phyloP scores from a whole-genome alignment of 1,140 invertebrate genomes.

The Microplitis demolitor region DNA sequence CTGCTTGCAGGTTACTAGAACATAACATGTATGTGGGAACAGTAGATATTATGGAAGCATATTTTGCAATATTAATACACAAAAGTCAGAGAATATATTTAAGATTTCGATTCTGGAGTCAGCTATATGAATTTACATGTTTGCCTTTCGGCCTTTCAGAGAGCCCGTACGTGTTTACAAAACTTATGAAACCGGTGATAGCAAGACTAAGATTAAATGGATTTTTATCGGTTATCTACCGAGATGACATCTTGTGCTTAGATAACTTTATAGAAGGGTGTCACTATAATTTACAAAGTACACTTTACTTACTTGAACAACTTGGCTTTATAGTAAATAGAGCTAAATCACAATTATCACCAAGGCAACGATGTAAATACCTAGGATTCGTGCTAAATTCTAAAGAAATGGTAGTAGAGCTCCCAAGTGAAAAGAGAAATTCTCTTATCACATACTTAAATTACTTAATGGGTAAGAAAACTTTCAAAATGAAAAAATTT shows the following conservation, averaged over 20 bases:
- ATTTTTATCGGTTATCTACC: constrained; percentile 8
- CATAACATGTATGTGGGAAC: background rate
- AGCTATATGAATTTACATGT: background rate
- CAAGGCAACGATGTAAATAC: constrained; percentile 12
- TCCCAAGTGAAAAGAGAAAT: background rate
- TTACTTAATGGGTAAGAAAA: background rate
- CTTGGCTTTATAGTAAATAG: constrained; percentile 5
- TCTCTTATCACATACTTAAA: background rate
- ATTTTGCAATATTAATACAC: background rate
- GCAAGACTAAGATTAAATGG: background rate
- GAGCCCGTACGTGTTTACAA: constrained; percentile 5
- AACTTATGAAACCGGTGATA: constrained; percentile 5
- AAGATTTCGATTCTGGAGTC: background rate
- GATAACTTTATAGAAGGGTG: background rate
- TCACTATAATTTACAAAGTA: background rate
- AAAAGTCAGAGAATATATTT: background rate
- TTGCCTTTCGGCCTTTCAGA: background rate
- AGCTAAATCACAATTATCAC: background rate
- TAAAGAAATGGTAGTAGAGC: background rate
- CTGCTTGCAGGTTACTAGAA: background rate
- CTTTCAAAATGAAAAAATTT: constrained; percentile 29
- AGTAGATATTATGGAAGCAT: background rate
- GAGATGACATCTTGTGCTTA: constrained; percentile 8
- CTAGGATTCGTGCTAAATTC: constrained; percentile 4
- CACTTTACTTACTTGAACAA: background rate